Base-by-base conservation (phyloP, 2,797 vertebrate genomes). In the Typhlichthys eigenmanni region DNA sequence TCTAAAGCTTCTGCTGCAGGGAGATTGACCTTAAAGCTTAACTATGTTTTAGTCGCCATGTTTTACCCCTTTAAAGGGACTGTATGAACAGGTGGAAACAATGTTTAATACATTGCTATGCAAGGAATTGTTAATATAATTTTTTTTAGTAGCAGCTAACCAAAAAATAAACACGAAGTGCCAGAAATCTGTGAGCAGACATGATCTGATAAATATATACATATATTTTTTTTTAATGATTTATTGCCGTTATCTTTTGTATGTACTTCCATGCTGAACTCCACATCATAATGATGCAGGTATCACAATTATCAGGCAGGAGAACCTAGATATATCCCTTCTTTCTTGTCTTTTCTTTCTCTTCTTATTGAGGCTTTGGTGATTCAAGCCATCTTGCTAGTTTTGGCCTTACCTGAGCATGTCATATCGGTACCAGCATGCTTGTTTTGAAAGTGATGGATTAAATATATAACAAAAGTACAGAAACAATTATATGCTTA, bases 391-490 rank as follows among this genome's bases (percentile, higher is more conserved):
- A 9, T 71, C 80, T 84, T 85, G 86, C 89, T 87, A 85, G 64
- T 67, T 60, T 60, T 89, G 92, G 94, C 94, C 94, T 95, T 95
- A 94, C 69, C 34, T 38, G 34, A 76, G 78, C 76, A 87, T 64
- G 72, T 88, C 83, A 51, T 79, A 85, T 86, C 69, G 89, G 90
- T 90, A 91, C 92, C 74, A 66, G 86, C 78, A 73, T 32, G 64
- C 81, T 74, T 71, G 78, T 78, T 60, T 29, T 62, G 54, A 63
- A 62, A 70, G 55, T 62, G 72, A 76, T 55, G 69, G 29, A 12
- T n/a, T n/a, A 45, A 16, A 12, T 10, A 24, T 52, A 74, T 50
- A 58, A 88, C 86, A 74, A 75, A 38, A 45, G 68, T 80, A 73
- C 85, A 88, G 78, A 82, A 77, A 69, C 58, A 53, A 76, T 76